phyloP scores from a whole-genome alignment of 37 sponge, comb jelly and placozoan species.

The Lycopodina hypogea region DNA sequence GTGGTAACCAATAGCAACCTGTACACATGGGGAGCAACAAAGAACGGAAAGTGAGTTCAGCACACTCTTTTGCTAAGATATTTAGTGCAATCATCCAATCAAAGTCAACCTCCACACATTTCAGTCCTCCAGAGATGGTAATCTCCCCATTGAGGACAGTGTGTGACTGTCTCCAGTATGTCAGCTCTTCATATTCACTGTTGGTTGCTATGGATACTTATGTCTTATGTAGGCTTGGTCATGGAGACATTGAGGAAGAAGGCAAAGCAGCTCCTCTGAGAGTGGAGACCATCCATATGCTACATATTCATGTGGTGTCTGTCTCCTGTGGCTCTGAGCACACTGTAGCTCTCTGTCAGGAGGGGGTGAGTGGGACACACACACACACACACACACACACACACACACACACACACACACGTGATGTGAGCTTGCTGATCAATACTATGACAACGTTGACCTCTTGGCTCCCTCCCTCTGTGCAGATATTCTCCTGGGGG shows the following conservation, averaged over 20 bases:
- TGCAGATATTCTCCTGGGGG: slow-evolving; percentile 74
- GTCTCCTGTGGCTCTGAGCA: slow-evolving; percentile 90
- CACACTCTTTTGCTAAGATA: too few species aligned
- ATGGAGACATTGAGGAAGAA: slow-evolving; percentile 68
- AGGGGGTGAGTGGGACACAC: slow-evolving; percentile 62
- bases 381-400: neutral
- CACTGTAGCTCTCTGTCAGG: slow-evolving; percentile 76
- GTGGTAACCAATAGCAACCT: slow-evolving; percentile 54
- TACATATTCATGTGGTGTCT: slow-evolving; percentile 66
- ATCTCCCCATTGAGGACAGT: too few species aligned
- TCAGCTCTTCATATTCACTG: too few species aligned
- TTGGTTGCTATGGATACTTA: too few species aligned
- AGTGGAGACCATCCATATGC: slow-evolving; percentile 73
- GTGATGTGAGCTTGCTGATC: neutral
- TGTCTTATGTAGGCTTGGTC: slow-evolving; percentile 53
- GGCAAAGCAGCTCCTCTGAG: slow-evolving; percentile 37
- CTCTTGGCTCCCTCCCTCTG: neutral
- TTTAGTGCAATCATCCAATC: too few species aligned
- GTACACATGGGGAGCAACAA: slow-evolving; percentile 79
- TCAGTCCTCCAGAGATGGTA: too few species aligned
- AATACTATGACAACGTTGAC: neutral
- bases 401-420: too few species aligned
- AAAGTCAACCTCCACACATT: too few species aligned
- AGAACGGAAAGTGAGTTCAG: slow-evolving; percentile 83
- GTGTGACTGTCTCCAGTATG: too few species aligned